Conservation (phyloP, 2,888 invertebrate species). For the Parnassius orleans region DNA sequence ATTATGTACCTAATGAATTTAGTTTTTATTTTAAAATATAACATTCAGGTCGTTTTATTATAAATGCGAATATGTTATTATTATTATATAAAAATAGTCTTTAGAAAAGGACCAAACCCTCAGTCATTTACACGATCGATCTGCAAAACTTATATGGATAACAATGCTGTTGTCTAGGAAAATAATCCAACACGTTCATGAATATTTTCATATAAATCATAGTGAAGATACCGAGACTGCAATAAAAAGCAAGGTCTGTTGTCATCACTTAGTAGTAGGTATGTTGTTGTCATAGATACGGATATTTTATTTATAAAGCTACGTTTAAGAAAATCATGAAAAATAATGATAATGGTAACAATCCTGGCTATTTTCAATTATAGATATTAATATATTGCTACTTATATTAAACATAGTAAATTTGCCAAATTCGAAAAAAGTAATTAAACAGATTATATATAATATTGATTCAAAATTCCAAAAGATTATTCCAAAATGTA, state of each 20-base stretch:
- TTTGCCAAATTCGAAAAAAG: too few species aligned
- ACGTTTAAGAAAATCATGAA: constrained; percentile 9
- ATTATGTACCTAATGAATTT: too few species aligned
- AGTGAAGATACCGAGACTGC: constrained; percentile 17
- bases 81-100: too few species aligned
- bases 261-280: background rate
- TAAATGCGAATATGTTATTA: too few species aligned
- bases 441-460: too few species aligned
- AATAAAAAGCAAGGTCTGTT: constrained; percentile 18
- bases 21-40: too few species aligned
- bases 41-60: too few species aligned
- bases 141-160: constrained; percentile 10
- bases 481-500: too few species aligned
- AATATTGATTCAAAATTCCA: too few species aligned
- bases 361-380: background rate
- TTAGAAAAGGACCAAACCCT: too few species aligned
- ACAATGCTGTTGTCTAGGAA: constrained; percentile 9
- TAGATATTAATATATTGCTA: constrained; percentile 4
- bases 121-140: too few species aligned
- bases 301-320: constrained; percentile 13
- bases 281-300: background rate
- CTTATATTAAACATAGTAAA: too few species aligned
- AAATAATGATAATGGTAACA: constrained; percentile 8
- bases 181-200: constrained; percentile 18
- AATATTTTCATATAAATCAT: constrained; percentile 21